phyloP scores from a whole-genome alignment of 92 coral and sea anemone species.

The Epizoanthus scotinus region DNA sequence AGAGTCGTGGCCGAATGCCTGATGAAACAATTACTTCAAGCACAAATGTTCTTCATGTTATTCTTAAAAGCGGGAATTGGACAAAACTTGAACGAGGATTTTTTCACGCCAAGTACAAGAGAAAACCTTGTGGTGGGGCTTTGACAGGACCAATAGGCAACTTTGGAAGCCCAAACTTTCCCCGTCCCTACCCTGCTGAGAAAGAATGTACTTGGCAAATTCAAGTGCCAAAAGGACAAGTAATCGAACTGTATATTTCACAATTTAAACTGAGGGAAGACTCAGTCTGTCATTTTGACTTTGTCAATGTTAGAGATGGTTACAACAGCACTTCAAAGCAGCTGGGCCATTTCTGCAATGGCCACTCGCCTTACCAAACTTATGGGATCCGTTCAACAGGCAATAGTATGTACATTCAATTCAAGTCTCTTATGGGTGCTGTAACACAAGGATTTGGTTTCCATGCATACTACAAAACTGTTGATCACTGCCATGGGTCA shows the following conservation, averaged over 20 bases:
- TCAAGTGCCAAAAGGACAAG: conserved; percentile 64
- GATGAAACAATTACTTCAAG: conserved; percentile 55
- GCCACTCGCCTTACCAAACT: conserved; percentile 45
- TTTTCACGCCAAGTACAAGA: conserved; percentile 59
- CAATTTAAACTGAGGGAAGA: conserved; percentile 57
- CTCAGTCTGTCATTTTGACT: conserved; percentile 68
- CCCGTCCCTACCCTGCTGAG: conserved; percentile 64
- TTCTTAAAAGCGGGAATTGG: conserved; percentile 55
- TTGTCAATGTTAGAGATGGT: conserved; percentile 70
- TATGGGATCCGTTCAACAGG: conserved; percentile 62
- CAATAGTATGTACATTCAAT: conserved; percentile 61
- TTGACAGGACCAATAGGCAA: conserved; percentile 36
- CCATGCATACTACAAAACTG: conserved; percentile 59
- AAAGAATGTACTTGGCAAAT: conserved; percentile 72
- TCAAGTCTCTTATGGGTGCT: conserved; percentile 61
- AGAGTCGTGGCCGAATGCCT: conserved; percentile 52
- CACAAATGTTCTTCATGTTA: conserved; percentile 44
- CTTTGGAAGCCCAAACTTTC: conserved; percentile 68
- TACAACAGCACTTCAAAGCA: conserved; percentile 52
- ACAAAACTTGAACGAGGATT: conserved; percentile 30
- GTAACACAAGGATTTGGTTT: conserved; percentile 40
- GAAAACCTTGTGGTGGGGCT: conserved; percentile 66
- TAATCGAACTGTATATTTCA: conserved; percentile 55
- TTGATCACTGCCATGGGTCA: conserved; percentile 70
- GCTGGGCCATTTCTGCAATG: conserved; percentile 74